These are phyloP conservation scores for Symphodus melops DNA, from an alignment of 2,113 vertebrate genomes.

Conservation along the genomic window DNA sequence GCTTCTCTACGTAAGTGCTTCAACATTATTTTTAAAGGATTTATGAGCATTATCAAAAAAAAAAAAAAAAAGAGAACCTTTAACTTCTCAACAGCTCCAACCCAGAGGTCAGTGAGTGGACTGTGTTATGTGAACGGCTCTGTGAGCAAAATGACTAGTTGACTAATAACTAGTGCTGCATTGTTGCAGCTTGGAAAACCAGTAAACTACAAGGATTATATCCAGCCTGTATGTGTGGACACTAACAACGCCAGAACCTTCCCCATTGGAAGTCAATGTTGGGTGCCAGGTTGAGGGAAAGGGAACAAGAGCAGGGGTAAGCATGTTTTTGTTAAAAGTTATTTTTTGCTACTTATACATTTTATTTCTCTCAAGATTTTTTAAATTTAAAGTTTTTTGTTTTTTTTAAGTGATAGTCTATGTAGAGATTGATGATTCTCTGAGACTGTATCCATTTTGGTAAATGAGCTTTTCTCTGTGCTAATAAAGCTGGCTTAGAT, in stretches of 20 bases:
- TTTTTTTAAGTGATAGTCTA: no score
- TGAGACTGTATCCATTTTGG: background rate
- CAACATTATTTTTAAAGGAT: no score
- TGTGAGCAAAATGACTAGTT: constrained; percentile 54
- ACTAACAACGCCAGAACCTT: constrained; percentile 65
- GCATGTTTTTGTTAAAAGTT: background rate
- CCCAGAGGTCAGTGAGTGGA: constrained; percentile 59
- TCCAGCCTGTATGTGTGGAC: constrained; percentile 83
- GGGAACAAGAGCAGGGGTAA: constrained; percentile 24
- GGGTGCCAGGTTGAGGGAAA: constrained; percentile 81
- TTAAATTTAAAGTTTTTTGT: no score
- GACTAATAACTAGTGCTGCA: constrained; percentile 80
- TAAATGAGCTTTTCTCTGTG: constrained; percentile 7
- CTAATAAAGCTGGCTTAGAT: constrained; percentile 5
- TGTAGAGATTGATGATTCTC: no score
- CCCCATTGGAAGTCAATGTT: constrained; percentile 76
- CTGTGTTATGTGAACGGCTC: constrained; percentile 27
- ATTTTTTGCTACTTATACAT: no score
- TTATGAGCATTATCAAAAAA: background rate
- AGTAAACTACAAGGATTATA: no score
- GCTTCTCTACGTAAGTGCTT: constrained; percentile 64
- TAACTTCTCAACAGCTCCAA: constrained; percentile 25
- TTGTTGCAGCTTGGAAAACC: constrained; percentile 70
- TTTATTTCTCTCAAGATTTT: background rate
- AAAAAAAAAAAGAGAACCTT: background rate